These are phyloP conservation scores for Oenanthe melanoleuca DNA, from an alignment of 2,113 vertebrate genomes.

Conservation along the genomic window DNA sequence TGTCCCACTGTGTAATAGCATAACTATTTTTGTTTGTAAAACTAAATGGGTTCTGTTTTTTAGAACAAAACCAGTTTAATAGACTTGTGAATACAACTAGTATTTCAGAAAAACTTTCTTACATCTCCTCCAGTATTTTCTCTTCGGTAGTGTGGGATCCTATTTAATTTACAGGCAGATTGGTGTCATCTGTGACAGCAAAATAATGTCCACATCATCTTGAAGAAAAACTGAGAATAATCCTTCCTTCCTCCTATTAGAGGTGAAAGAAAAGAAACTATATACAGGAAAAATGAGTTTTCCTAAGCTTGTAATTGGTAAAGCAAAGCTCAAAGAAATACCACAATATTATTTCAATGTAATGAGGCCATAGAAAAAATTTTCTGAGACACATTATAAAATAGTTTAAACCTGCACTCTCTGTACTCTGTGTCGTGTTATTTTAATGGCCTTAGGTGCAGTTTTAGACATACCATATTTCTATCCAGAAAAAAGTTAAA, in stretches of 20 bases:
- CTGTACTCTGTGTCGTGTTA: background rate
- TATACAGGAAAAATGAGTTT: background rate
- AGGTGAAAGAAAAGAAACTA: background rate
- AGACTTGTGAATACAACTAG: background rate
- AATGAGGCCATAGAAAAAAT: background rate
- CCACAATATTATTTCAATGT: background rate
- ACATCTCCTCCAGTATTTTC: background rate
- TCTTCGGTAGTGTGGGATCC: background rate
- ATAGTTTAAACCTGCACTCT: background rate
- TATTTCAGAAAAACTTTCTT: background rate
- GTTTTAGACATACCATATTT: background rate
- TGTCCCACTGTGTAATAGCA: background rate
- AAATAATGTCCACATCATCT: background rate
- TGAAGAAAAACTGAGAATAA: background rate
- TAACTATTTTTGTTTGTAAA: background rate
- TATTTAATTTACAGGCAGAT: background rate
- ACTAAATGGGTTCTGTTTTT: background rate
- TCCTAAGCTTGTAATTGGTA: background rate
- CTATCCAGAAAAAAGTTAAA: background rate
- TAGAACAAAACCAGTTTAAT: background rate
- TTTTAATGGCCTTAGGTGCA: background rate
- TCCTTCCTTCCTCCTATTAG: background rate
- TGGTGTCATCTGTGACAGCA: background rate
- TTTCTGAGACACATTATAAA: accelerated
- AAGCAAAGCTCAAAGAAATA: background rate